These are phyloP conservation scores for Oreamnos americanus DNA, from an alignment of 2,113 vertebrate species.

Conservation along the genomic window DNA sequence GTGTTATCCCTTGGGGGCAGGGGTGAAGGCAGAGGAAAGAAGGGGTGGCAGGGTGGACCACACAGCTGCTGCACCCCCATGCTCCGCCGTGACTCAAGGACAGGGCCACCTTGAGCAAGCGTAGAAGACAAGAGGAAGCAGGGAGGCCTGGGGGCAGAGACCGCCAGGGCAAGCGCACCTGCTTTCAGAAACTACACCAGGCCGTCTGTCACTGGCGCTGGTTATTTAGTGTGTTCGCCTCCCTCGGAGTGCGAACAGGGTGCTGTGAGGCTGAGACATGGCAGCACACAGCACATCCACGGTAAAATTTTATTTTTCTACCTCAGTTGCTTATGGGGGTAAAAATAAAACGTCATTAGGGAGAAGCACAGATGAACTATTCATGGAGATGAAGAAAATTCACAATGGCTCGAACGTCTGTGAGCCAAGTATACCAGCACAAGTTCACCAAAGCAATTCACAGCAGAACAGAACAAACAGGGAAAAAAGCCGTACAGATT, in stretches of 20 bases:
- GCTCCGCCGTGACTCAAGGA: background rate
- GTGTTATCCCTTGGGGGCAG: background rate
- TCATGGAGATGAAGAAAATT: constrained; percentile 78
- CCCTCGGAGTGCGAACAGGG: constrained; percentile 66
- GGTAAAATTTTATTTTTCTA: constrained; percentile 86
- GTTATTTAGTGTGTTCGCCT: constrained; percentile 72
- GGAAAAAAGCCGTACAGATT: constrained; percentile 67
- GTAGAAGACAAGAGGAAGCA: background rate
- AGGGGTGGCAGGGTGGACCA: fast-evolving
- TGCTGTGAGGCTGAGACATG: constrained; percentile 80
- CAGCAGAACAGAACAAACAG: constrained; percentile 70
- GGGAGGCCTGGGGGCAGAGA: background rate
- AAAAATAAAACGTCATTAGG: constrained; percentile 72
- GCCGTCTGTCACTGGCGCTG: constrained; percentile 68
- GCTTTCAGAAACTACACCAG: background rate
- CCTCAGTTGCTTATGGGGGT: constrained; percentile 80
- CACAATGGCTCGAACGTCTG: constrained; percentile 75
- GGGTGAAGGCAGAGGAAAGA: background rate
- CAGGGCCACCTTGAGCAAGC: background rate
- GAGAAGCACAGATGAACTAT: constrained; percentile 78
- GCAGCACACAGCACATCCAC: constrained; percentile 81
- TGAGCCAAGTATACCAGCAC: constrained; percentile 75
- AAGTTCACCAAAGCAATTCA: constrained; percentile 80
- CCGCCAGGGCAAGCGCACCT: background rate
- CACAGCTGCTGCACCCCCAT: background rate